Evolutionary conservation across 2,888 invertebrate species (phyloP), one percentile per base, ranked within the genome.

Genomic region (Exocentrus adspersus): DNA sequence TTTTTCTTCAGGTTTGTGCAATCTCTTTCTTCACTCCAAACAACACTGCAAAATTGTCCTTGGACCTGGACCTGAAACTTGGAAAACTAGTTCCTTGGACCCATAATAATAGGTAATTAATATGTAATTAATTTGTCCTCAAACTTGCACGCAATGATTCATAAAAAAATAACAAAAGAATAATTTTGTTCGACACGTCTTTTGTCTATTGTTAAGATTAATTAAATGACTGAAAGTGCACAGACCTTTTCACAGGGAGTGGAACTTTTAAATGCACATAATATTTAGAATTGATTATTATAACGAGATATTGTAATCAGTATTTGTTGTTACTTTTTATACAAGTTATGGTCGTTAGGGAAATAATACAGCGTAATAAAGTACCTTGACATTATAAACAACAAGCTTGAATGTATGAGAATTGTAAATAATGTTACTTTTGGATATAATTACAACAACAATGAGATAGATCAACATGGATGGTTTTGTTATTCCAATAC

Each of bases 151-250:
- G 48, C 24, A 14, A 48, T 28, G 28, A 45, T 48, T 28, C 12
- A 17, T 28, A 48, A 48, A 48, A n/a, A n/a, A 28, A 48, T 48
- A 48, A 48, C 48, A 48, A 48, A 48, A 28, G 48, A 48, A 48
- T 48, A 28, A 17, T 12, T 48, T 24, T 48, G 48, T 48, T 14
- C 28, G 28, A 48, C 48, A 24, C 48, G 10, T 24, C 48, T 28
- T 46, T 48, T 48, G 48, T 48, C 48, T 48, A 48, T 48, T 48
- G 48, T 48, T 48, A n/a, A n/a, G n/a, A n/a, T n/a, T 48, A 30
- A 28, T 28, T 16, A 48, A 48, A 48, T 20, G 28, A 48, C 46
- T 48, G 48, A 48, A 28, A 48, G 48, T 16, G 48, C 28, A 48
- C 16, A 48, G 46, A 48, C 24, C 46, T 48, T n/a, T 48, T 16